Conservation (phyloP, 2,888 invertebrate genomes). For the Cecidostiba fungosa region DNA sequence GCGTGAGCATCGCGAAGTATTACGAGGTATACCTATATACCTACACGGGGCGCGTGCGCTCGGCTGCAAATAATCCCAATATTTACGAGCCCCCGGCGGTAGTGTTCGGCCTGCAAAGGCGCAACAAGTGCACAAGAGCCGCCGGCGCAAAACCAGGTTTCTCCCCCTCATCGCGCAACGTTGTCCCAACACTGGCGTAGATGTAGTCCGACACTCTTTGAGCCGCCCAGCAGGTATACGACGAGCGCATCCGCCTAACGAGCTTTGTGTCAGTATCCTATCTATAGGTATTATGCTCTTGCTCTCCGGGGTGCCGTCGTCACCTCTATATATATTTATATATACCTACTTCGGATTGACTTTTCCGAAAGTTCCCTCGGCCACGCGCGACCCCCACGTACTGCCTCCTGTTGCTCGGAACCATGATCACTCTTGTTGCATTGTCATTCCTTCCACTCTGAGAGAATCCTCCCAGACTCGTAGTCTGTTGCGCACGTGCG, state of each 20-base stretch:
- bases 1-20: not conserved
- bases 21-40: not conserved
- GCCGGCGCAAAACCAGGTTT: conserved; percentile 34
- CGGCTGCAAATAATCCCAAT: conserved; percentile 21
- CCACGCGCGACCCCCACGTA: not conserved
- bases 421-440: not conserved
- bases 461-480: not conserved
- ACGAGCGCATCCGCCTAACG: not conserved
- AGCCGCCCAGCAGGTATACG: conserved; percentile 2
- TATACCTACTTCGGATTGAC: not conserved
- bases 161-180: not conserved
- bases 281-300: not conserved
- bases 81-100: conserved; percentile 44
- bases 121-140: conserved; percentile 49
- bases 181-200: not conserved
- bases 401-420: not conserved
- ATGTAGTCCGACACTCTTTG: not conserved
- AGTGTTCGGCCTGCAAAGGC: conserved; percentile 21
- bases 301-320: not conserved
- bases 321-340: not conserved
- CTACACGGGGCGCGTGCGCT: not conserved
- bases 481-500: not conserved
- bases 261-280: not conserved
- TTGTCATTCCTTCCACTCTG: not conserved
- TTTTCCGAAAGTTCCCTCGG: not conserved